Evolutionary conservation across 2,113 vertebrate genomes (phyloP), one percentile per base, ranked within the genome.

Genomic region (Zapus hudsonius): DNA sequence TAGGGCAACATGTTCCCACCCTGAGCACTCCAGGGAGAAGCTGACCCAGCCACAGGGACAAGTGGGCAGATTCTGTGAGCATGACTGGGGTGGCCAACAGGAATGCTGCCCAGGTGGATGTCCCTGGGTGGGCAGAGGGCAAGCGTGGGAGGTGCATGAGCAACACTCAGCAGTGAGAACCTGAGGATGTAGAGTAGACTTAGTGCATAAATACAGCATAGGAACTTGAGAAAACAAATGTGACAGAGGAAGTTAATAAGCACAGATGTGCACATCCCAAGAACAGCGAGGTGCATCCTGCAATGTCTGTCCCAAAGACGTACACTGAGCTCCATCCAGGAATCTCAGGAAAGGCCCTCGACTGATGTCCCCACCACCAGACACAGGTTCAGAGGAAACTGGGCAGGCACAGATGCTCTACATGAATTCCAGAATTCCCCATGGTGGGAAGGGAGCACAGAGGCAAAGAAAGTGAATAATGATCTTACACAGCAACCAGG

Each of bases 81-180:
- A 47, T 57, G 33, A 31, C 13, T 40, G 15, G 29, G 63, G 63
- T 31, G 63, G 29, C 57, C 20, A 47, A 47, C 47, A 47, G 55
- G n/a, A 7, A 7, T 55, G 1, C 55, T 16, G n/a, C 73, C 42
- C 3, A 22, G 1, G 55, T 12, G 12, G 22, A n/a, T 4, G 3
- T 70, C 12, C 75, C 76, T n/a, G 11, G n/a, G 23, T 19, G n/a
- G 12, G 22, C 15, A 17, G 55, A 27, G 36, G 73, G 73, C 2
- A 64, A 70, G 69, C 8, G 0, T 25, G 22, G 9, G 38, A 23
- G 1, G 2, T 36, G n/a, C 47, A 47, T 47, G n/a, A 69, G n/a
- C 2, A 17, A 7, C 33, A 47, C 67, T 7, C 33, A 19, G 67
- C 6, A 19, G 44, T 10, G 29, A 16, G 42, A 13, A 7, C 22